Base-by-base conservation (phyloP, 2,797 vertebrate species). In the Staurois parvus region DNA sequence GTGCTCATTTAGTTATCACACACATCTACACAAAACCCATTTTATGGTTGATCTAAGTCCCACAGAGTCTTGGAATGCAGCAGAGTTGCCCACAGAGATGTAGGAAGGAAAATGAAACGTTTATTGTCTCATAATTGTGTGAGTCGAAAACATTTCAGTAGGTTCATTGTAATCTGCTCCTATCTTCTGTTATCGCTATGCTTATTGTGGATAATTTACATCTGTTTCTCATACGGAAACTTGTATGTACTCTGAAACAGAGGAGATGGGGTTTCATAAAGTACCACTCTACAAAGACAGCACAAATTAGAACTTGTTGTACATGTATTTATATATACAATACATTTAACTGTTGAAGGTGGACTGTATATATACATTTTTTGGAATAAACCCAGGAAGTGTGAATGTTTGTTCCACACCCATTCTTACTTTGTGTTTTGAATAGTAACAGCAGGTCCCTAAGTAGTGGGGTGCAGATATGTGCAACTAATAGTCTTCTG, bases 71-170 rank as follows among this genome's bases (percentile, higher is more conserved):
- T 62, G 62, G 84, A 85, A 80, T 85, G 77, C 72, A 69, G 45
- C 24, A 67, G 62, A 80, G 72, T 77, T 80, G 42, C 84, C 84
- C 77, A 85, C 84, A 80, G 69, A 69, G 70, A 29, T 12, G 70
- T 62, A 72, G 32, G 42, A 80, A 48, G 62, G 69, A 67, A 80
- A 74, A 75, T 37, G 56, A 81, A 59, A 74, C n/a, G 42, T 74
- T 76, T 62, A 85, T 81, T 81, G 70, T 40, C 69, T 12, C 78
- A 81, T 76, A 81, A 69, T 70, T 85, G 62, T 73, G 68, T 29
- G 77, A 75, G 77, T 85, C 42, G 77, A 77, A 85, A 75, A 75
- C 56, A 59, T 69, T 74, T 74, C 70, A 37, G 32, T 66, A 52
- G 67, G 72, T 45, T 73, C 73, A 34, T 74, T 62, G 68, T 72